These are phyloP conservation scores for Ypsolopha scabrella DNA, from an alignment of 2,888 invertebrate species.

Conservation along the genomic window DNA sequence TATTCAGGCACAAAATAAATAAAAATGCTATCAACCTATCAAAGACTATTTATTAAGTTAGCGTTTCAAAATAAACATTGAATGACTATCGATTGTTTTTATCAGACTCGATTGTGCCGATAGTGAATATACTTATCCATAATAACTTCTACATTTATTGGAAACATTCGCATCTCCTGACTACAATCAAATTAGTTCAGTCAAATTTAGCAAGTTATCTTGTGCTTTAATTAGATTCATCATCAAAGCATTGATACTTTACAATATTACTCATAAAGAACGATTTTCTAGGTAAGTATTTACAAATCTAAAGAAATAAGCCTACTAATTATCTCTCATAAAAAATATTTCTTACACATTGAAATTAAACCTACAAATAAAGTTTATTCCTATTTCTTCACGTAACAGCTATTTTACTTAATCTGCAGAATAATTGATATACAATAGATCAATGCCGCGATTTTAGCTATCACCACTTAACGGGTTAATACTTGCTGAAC, in stretches of 20 bases:
- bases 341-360: constrained; percentile 50
- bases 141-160: background rate
- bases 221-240: background rate
- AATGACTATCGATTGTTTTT: too few species aligned
- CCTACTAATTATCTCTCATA: constrained; percentile 50
- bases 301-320: constrained; percentile 64
- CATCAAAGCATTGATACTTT: background rate
- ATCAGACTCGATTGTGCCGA: too few species aligned
- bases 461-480: too few species aligned
- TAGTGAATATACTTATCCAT: too few species aligned
- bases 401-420: constrained; percentile 49
- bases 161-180: background rate
- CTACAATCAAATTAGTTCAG: background rate
- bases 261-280: too few species aligned
- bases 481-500: constrained; percentile 62
- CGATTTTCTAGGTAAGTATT: constrained; percentile 30
- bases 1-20: too few species aligned
- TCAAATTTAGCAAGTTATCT: background rate
- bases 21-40: too few species aligned
- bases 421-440: constrained; percentile 17
- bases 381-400: constrained; percentile 39
- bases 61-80: too few species aligned
- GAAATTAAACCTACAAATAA: constrained; percentile 42
- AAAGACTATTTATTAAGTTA: too few species aligned
- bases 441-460: too few species aligned